A percentile compares a stretch with the other conserved stretches of the same genome.
phyloP scores from a whole-genome alignment of 1,140 invertebrate genomes.

The Oryzaephilus surinamensis region DNA sequence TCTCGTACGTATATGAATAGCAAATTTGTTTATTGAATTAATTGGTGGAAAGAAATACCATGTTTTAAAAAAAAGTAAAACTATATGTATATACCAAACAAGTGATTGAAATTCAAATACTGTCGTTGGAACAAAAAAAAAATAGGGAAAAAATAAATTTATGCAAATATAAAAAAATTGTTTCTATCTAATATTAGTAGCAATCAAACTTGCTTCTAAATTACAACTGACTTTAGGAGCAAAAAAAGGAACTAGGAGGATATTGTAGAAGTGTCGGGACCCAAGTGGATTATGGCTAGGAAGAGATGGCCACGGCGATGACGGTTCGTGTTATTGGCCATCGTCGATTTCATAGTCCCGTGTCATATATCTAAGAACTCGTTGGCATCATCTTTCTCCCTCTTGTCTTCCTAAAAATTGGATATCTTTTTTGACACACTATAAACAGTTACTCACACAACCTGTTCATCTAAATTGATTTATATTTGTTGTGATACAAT shows the following conservation, averaged over 20 bases:
- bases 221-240: conserved; percentile 28
- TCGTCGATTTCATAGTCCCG: conserved; percentile 23
- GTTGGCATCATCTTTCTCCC: conserved; percentile 14
- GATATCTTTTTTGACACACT: conserved; percentile 19
- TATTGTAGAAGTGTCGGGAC: conserved; percentile 24
- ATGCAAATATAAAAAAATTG: conserved; percentile 25
- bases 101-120: no score
- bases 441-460: conserved; percentile 15
- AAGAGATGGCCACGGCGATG: conserved; percentile 21
- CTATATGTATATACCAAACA: no score
- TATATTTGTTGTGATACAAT: no score
- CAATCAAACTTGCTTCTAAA: conserved; percentile 29
- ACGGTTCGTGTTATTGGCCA: conserved; percentile 24
- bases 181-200: conserved; percentile 23
- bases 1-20: no score
- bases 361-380: conserved; percentile 20
- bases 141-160: no score
- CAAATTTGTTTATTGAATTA: no score
- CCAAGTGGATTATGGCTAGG: conserved; percentile 28
- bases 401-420: conserved; percentile 18
- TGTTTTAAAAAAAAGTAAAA: no score
- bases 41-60: no score
- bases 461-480: conserved; percentile 10
- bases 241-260: conserved; percentile 14
- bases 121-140: no score